phyloP scores from a whole-genome alignment of 2,113 vertebrate species.

The Regulus satrapa region DNA sequence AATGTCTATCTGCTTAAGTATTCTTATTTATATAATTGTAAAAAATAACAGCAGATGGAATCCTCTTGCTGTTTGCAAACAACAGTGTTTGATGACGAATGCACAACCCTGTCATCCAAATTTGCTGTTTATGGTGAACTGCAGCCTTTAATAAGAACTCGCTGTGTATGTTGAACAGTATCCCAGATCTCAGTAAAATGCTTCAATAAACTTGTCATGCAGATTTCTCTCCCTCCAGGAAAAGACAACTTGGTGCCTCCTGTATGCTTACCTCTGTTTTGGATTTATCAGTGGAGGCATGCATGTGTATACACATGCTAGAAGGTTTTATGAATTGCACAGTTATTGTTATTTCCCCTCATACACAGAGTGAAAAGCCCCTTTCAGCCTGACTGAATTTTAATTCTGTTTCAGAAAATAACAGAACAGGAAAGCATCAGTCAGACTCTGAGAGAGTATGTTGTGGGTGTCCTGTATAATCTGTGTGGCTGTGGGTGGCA shows the following conservation, averaged over 20 bases:
- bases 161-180: neutral
- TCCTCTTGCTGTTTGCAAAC: constrained; percentile 3
- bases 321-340: constrained; percentile 7
- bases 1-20: neutral
- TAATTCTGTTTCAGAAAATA: constrained; percentile 10
- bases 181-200: neutral
- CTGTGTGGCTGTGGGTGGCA: neutral
- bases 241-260: neutral
- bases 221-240: constrained; percentile 7
- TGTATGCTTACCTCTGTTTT: neutral
- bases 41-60: neutral
- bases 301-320: neutral
- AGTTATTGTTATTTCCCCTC: neutral
- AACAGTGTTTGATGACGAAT: neutral
- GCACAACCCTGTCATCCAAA: neutral
- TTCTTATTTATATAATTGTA: neutral
- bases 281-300: neutral
- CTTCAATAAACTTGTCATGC: neutral
- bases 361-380: neutral
- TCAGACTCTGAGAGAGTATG: neutral
- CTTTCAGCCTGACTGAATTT: constrained; percentile 26
- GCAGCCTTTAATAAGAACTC: neutral
- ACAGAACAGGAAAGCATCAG: neutral
- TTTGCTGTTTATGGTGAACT: constrained; percentile 2
- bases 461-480: neutral